A percentile compares a stretch with the other conserved stretches of the same genome.
These are phyloP conservation scores for Acleris literana DNA, from an alignment of 2,888 invertebrate species.

Conservation along the genomic window DNA sequence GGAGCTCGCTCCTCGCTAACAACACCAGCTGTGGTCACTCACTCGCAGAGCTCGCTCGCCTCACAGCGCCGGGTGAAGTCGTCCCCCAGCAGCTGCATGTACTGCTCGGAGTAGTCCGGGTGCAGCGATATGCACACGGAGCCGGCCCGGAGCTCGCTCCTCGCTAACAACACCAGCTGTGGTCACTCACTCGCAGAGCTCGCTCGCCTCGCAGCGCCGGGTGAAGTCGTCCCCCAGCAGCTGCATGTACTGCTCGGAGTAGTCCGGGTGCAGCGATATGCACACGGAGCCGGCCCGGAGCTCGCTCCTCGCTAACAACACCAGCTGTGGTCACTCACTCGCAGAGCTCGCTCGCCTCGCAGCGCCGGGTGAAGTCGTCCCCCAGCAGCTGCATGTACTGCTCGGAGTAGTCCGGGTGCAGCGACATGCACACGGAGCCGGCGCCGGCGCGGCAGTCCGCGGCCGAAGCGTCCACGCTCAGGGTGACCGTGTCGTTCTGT, in stretches of 20 bases:
- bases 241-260: slow-evolving; percentile 46
- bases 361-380: slow-evolving; percentile 51
- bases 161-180: too few relatives aligned
- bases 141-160: too few relatives aligned
- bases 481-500: slow-evolving; percentile 48
- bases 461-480: slow-evolving; percentile 52
- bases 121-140: too few relatives aligned
- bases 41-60: too few relatives aligned
- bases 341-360: slow-evolving; percentile 40
- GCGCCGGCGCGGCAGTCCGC: slow-evolving; percentile 45
- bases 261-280: slow-evolving; percentile 52
- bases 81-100: too few relatives aligned
- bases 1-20: too few relatives aligned
- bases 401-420: slow-evolving; percentile 48
- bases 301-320: too few relatives aligned
- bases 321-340: too few relatives aligned
- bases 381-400: slow-evolving; percentile 56
- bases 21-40: too few relatives aligned
- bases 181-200: slow-evolving; percentile 39
- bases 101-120: too few relatives aligned
- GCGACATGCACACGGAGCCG: slow-evolving; percentile 59
- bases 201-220: slow-evolving; percentile 48
- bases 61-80: too few relatives aligned
- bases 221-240: slow-evolving; percentile 56
- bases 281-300: slow-evolving; percentile 56